Evolutionary conservation across 2,797 vertebrate species (phyloP), one percentile per base, ranked within the genome.

Genomic region (Periophthalmus magnuspinnatus): DNA sequence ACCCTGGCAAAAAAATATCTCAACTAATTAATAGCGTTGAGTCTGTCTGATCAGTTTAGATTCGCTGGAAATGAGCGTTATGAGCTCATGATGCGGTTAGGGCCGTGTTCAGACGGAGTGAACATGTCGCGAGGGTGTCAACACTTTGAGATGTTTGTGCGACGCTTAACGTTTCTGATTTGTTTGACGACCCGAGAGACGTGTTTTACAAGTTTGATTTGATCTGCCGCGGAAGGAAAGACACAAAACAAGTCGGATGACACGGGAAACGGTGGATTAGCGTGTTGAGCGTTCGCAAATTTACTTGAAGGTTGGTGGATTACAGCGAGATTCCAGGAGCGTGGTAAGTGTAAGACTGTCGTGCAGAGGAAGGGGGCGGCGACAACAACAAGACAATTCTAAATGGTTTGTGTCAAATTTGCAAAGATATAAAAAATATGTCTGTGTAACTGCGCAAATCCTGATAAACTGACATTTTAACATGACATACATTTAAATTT

Each of bases 21-120:
- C 56, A 69, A 36, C 69, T 75, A 79, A 84, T 86, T 72, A 83
- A 75, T 75, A 63, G 69, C 74, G 58, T 57, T 55, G n/a, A 57
- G 52, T 70, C 61, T 52, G 61, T 57, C 32, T 55, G 59, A 74
- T 70, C 63, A 48, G 14, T 28, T 55, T 64, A 64, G 41, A 47
- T 64, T 19, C 41, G 22, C 41, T 6, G 22, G 61, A 64, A 64
- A 64, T 9, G 16, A 32, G 32, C 48, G 41, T 28, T 64, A 11
- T 3, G n/a, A 63, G 60, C 36, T 45, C n/a, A 7, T 41, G 60
- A n/a, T 62, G 22, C 21, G 17, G 6, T 21, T 24, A 63, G 10
- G 45, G 7, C 17, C 13, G 17, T 47, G 21, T 47, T 24, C 22
- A n/a, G 50, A 61, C n/a, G 61, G 48, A 19, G 22, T 48, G 4